phyloP scores from a whole-genome alignment of 2,888 invertebrate genomes.

The Malthinus flaveolus region DNA sequence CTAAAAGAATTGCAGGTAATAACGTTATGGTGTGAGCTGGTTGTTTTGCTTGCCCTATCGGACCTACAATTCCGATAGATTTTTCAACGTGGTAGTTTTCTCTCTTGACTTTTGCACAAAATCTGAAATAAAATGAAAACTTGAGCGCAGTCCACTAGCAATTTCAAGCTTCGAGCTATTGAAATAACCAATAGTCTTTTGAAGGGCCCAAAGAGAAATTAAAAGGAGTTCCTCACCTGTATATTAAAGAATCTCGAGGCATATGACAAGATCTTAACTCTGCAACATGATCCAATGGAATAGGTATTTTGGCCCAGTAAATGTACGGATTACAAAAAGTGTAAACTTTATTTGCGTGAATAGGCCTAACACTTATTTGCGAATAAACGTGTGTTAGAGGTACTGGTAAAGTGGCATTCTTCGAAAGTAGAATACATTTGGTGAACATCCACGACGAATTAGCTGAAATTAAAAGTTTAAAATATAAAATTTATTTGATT shows the following conservation, averaged over 20 bases:
- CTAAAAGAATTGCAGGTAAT: constrained; percentile 79
- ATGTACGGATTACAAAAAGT: constrained; percentile 63
- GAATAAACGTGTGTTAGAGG: constrained; percentile 77
- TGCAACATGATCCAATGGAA: constrained; percentile 51
- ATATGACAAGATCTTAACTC: constrained; percentile 55
- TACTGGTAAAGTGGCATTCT: constrained; percentile 69
- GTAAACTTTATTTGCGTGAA: constrained; percentile 56
- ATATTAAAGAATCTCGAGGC: constrained; percentile 51
- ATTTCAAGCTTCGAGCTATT: no score
- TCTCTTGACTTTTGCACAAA: constrained; percentile 77
- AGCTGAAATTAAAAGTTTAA: constrained; percentile 10
- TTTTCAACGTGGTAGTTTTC: constrained; percentile 78
- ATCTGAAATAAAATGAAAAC: constrained; percentile 62
- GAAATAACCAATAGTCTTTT: no score
- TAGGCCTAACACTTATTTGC: constrained; percentile 75
- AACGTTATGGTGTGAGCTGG: constrained; percentile 89
- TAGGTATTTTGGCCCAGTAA: constrained; percentile 64
- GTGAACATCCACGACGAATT: constrained; percentile 46
- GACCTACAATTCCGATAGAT: constrained; percentile 49
- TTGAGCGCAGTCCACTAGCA: no score
- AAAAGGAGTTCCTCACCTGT: constrained; percentile 48
- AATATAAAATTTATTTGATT: background rate
- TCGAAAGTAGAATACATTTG: constrained; percentile 54
- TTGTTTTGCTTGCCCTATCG: constrained; percentile 54
- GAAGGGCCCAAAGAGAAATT: no score